Evolutionary conservation across 2,888 invertebrate species (phyloP).

Genomic region (Drosophila meridiana): DNA sequence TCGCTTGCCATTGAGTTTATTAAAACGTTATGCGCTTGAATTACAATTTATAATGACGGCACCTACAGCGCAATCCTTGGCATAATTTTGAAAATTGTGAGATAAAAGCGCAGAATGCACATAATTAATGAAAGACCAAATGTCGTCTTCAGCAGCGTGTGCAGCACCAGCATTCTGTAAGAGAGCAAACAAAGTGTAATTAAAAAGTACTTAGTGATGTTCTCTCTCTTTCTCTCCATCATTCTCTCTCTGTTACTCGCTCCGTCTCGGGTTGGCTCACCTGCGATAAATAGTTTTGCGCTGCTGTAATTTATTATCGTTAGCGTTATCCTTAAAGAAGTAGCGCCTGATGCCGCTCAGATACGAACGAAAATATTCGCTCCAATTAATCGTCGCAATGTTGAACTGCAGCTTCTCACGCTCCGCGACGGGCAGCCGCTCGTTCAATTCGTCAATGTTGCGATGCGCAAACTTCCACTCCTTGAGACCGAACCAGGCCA

Average conservation of each 20-base stretch:
- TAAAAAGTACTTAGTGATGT: slow-evolving; percentile 78
- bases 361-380: slow-evolving; percentile 88
- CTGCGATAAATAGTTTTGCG: slow-evolving; percentile 83
- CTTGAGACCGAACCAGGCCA: slow-evolving; percentile 85
- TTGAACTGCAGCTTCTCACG: slow-evolving; percentile 86
- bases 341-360: slow-evolving; percentile 89
- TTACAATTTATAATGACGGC: slow-evolving; percentile 71
- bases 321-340: slow-evolving; percentile 89
- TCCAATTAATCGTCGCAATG: slow-evolving; percentile 89
- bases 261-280: slow-evolving; percentile 62
- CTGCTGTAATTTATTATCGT: slow-evolving; percentile 81
- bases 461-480: slow-evolving; percentile 84
- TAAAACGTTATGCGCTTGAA: slow-evolving; percentile 60
- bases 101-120: slow-evolving; percentile 82
- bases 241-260: slow-evolving; percentile 8
- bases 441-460: slow-evolving; percentile 84
- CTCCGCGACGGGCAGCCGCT: slow-evolving; percentile 70
- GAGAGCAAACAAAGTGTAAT: slow-evolving; percentile 77
- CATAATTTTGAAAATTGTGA: slow-evolving; percentile 80
- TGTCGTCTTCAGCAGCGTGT: slow-evolving; percentile 83
- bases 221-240: slow-evolving; percentile 3
- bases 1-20: slow-evolving; percentile 64
- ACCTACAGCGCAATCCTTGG: slow-evolving; percentile 72
- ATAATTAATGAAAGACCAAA: slow-evolving; percentile 83
- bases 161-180: slow-evolving; percentile 80